Base-by-base conservation (phyloP, 2,888 invertebrate genomes). In the Melinaea menophilus region DNA sequence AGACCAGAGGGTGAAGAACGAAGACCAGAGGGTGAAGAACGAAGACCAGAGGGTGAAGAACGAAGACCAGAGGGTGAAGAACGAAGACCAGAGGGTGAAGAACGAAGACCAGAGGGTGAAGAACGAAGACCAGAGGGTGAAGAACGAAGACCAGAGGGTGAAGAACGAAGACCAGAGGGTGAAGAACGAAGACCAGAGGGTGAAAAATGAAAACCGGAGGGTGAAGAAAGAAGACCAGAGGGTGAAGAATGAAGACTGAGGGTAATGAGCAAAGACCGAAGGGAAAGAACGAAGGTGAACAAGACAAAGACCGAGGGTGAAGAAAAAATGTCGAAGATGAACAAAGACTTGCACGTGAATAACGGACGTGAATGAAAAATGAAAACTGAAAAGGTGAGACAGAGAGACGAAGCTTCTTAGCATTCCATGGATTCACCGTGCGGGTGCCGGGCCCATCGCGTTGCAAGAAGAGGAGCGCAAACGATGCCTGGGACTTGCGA, bases 81-180 rank as follows among this genome's bases (percentile, higher is more conserved):
- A 9, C 0, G 46, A 46, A 46, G 46, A 46, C 5, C 4, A n/a
- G 46, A 22, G 22, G 22, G 22, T 22, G 1, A 22, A 1, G 22
- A 22, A 1, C 55, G 55, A 63, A 58, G 34, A 59, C 7, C 7
- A 65, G 58, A 64, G 56, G 63, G 58, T 31, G 59, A 33, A 64
- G 54, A 34, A 59, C 5, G 3, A 37, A 59, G 51, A 51, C 13
- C 5, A n/a, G 51, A 4, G 22, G 55, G 58, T 22, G 47, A 12
- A 41, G 60, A 60, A 47, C 22, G 46, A 64, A 63, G 56, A 61
- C n/a, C 9, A n/a, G 54, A 55, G 41, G 37, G 46, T n/a, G 11
- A 4, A 11, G 46, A 4, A n/a, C 22, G 9, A 12, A 0, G 12
- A 67, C 64, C 57, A 31, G 55, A 56, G 4, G 61, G 46, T 2